Base-by-base conservation (phyloP, 1,140 invertebrate genomes). In the Diabrotica undecimpunctata region DNA sequence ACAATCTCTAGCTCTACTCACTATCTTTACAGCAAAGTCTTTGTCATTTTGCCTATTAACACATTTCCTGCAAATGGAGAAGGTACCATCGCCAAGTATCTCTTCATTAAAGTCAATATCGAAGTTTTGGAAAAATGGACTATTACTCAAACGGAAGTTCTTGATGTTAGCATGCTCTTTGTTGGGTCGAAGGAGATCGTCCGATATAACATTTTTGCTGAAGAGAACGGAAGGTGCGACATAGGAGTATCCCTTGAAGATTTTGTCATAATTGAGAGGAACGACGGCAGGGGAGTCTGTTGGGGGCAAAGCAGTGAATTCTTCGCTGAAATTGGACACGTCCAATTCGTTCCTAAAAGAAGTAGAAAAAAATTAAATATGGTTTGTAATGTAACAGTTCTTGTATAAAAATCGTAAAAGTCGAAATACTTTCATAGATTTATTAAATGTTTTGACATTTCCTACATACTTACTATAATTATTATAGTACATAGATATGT, bases 311-410 rank as follows among this genome's bases (percentile, higher is more conserved):
- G 88, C 87, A 0, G 96, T 98, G 77, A 99, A 98, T 82, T 98
- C 96, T 66, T 94, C 92, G 36, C 95, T 92, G 81, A 98, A 98
- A 81, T 98, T 97, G 74, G 93, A 94, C 5, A 95, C 93, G 81
- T 98, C 96, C 56, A 95, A 82, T 77, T 95, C 92, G 78, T 90
- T 85, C 13, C 82, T 80, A 61, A 12, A 76, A 75, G n/a, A 54
- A 67, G 46, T 53, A 67, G 68, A 38, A 25, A 25, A 25, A 25
- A 25, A 25, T 2, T 25, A 25, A 25, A 25, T 25, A 25, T 25
- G 25, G 1, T 25, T 25, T 25, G 25, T 25, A 25, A 25, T 25
- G 25, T 25, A 25, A 25, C 25, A 25, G 25, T 25, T 25, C 25
- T 25, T 25, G n/a, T n/a, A n/a, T n/a, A n/a, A n/a, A n/a, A n/a